Base-by-base conservation (phyloP, 2,888 invertebrate species). In the Chaitophorus viminalis region DNA sequence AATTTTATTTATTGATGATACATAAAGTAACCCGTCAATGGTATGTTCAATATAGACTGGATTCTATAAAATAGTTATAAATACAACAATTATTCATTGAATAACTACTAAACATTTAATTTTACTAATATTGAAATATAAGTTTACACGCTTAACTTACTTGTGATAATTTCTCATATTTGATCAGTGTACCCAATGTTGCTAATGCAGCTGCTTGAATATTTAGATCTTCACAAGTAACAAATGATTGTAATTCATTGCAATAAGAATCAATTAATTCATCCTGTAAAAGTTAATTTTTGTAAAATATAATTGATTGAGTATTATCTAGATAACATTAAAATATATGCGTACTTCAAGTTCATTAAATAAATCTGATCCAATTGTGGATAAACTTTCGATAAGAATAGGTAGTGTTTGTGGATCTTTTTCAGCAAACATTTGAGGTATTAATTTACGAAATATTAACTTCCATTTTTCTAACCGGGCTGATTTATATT, bases 401-500 rank as follows among this genome's bases (percentile, higher is more conserved):
- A 87, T 81, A 46, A 87, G 87, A 74, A 87, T 81, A 18, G 87
- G 79, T 18, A 87, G n/a, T 14, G 39, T 87, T 65, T 79, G 60
- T 74, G 87, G 17, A 72, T 87, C 74, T 65, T 81, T 79, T 81
- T 87, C 87, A 21, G 36, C 74, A 31, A 81, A 87, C 60, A 87
- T 60, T 74, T 75, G 87, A 33, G 87, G 87, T 81, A 81, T 74
- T 65, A 87, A 54, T 74, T 87, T 87, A 29, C 74, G 72, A 81
- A 87, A 87, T 39, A 87, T 81, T 18, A 87, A 87, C 31, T 81
- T 87, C 87, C 87, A 87, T 87, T 87, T 87, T 75, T 87, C 87
- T 75, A 87, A 74, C 46, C 60, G 74, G 5, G 87, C 87, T 3
- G 46, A 60, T 60, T 87, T 74, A 75, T 74, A 81, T n/a, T 65